Evolutionary conservation across 2,797 vertebrate genomes (phyloP).

Genomic region (Phataginus tricuspis): DNA sequence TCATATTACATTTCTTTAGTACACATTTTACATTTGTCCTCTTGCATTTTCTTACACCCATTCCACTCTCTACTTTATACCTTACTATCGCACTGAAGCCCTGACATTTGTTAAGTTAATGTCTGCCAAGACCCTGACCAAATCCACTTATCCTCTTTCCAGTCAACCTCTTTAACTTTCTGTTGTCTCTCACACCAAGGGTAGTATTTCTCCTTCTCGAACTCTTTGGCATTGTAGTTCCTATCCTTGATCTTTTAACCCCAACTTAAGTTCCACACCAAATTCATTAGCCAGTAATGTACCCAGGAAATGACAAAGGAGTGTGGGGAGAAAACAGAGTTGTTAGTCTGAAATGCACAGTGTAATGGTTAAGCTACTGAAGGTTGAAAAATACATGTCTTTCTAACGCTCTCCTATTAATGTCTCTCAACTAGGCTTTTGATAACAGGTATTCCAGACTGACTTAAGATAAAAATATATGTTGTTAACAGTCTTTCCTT

Average conservation of each 20-base stretch:
- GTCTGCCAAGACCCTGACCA: neutral
- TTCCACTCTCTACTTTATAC: neutral
- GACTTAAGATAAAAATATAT: neutral
- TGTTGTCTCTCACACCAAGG: neutral
- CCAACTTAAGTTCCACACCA: neutral
- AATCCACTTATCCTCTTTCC: neutral
- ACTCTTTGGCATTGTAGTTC: neutral
- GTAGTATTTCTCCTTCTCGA: neutral
- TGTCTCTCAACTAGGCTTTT: constrained; percentile 17
- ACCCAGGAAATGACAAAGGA: neutral
- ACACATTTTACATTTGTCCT: neutral
- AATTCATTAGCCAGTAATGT: neutral
- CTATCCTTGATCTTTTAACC: neutral
- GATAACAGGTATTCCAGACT: neutral
- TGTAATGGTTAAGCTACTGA: neutral
- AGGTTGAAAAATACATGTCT: neutral
- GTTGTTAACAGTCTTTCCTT: neutral
- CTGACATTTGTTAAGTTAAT: neutral
- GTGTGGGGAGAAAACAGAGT: neutral
- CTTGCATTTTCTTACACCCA: neutral
- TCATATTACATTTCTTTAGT: neutral
- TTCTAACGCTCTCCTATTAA: neutral
- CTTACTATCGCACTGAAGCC: neutral
- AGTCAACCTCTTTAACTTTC: neutral
- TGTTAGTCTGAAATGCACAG: neutral